A percentile compares a stretch with the other conserved stretches of the same genome.
Conservation (phyloP, 2,888 invertebrate species). For the Aplocera efformata region DNA sequence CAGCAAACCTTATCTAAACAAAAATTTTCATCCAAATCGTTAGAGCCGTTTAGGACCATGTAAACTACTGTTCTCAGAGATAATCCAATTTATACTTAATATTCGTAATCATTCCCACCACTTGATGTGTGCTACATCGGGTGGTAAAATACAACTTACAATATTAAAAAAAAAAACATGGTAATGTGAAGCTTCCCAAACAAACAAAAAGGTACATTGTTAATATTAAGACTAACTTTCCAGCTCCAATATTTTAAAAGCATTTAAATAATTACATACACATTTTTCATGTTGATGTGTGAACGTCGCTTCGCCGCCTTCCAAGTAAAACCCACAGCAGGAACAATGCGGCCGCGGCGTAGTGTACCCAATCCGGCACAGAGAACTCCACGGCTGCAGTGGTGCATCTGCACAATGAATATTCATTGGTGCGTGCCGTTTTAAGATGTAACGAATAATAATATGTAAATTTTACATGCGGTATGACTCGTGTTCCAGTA, state of each 20-base stretch:
- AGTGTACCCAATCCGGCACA: conserved; percentile 72
- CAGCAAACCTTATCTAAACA: no score
- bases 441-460: background rate
- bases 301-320: conserved; percentile 54
- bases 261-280: conserved; percentile 43
- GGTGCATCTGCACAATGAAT: conserved; percentile 62
- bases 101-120: no score
- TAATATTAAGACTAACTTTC: no score
- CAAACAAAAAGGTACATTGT: no score
- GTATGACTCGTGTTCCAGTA: conserved; percentile 33
- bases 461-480: conserved; percentile 47
- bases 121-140: no score
- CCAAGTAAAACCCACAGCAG: conserved; percentile 66
- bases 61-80: no score
- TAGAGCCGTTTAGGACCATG: no score
- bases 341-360: conserved; percentile 64
- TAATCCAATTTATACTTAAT: no score
- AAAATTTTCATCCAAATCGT: no score
- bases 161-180: no score
- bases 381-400: conserved; percentile 72
- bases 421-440: conserved; percentile 22
- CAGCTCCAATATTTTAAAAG: background rate
- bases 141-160: no score
- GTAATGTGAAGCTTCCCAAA: no score
- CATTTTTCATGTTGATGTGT: conserved; percentile 49